Base-by-base conservation (phyloP, 2,797 vertebrate species). In the Leptoclinus maculatus region DNA sequence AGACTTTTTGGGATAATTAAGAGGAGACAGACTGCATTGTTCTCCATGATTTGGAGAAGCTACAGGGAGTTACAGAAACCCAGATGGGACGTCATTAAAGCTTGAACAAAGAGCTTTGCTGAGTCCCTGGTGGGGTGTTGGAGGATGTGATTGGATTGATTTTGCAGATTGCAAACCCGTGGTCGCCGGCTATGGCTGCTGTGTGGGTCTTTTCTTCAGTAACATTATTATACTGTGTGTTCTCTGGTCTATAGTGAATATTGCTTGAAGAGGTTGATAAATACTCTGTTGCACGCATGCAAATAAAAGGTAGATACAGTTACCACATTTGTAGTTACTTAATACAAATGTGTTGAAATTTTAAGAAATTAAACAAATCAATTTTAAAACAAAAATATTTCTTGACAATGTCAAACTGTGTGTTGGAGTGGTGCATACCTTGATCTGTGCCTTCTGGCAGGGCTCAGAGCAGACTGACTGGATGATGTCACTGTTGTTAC, bases 401-500 rank as follows among this genome's bases (percentile, higher is more conserved):
- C 27, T n/a, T 8, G n/a, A 53, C n/a, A 14, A 21, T 3, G 14
- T 6, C 14, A 75, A 66, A 27, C 9, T 57, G 45, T 32, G 45
- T 0, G 5, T 25, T 72, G n/a, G 2, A 27, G 11, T 4, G 19
- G 17, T 21, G 9, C 41, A 34, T 93, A 99, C 98, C 97, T 99
- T 99, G 87, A 99, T 99, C 92, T 99, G 96, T 57, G 96, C 98
- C 93, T 98, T 99, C 80, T 97, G 96, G 68, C 98, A 99, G 5
- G 98, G 98, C 19, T 98, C 97, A 29, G 98, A 99, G 94, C 98
- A 99, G 32, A 99, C 97, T 0, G 98, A 99, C 88, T 94, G 95
- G 89, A 99, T 98, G 79, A 97, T 91, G 7, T 90, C 91, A 80
- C 92, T 97, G 90, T 95, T 95, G 92, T 97, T 97, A 78, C 96